Evolutionary conservation across 1,140 invertebrate species (phyloP), one percentile per base, ranked within the genome.

Genomic region (Trichonephila inaurata): DNA sequence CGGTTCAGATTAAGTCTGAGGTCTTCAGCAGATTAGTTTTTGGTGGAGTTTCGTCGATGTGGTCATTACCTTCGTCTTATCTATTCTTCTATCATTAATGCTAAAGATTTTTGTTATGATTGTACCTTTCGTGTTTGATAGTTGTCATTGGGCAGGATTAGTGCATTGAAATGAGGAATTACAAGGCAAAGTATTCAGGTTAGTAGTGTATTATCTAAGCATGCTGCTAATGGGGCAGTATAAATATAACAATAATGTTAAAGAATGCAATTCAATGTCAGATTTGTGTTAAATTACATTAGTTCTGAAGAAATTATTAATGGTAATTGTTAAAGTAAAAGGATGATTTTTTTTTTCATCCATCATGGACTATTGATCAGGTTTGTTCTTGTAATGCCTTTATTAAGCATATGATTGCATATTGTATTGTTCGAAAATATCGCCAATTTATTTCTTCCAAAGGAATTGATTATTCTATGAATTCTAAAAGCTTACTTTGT

Each of bases 11-110:
- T 85, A 24, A 24, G 51, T 85, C 58, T 85, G 83, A 33, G n/a
- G 58, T 60, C 83, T 58, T 85, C 83, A 14, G 58, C 21, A 61
- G 44, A 85, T 85, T 85, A 85, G 83, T 77, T 77, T 77, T 77
- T 77, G 72, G 72, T 40, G 72, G 72, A 77, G 72, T 24, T 58
- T 14, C 58, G 51, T 60, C 6, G 28, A 51, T 61, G 28, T 28
- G 83, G 72, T 77, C 72, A 85, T 85, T 58, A 85, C 21, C 44
- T 60, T 60, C 24, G 44, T 85, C 58, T 85, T 21, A 14, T 33
- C 51, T n/a, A 60, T 85, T 18, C 44, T 58, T 51, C 44, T 85
- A 24, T 24, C 33, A 61, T 28, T 61, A 16, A 85, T 24, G 83
- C 83, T 61, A 51, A 19, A 58, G 44, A 85, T 85, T 85, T 61